A percentile compares a stretch with the other conserved stretches of the same genome.
Conservation (phyloP, 2,888 invertebrate species). For the Metalampra italica region DNA sequence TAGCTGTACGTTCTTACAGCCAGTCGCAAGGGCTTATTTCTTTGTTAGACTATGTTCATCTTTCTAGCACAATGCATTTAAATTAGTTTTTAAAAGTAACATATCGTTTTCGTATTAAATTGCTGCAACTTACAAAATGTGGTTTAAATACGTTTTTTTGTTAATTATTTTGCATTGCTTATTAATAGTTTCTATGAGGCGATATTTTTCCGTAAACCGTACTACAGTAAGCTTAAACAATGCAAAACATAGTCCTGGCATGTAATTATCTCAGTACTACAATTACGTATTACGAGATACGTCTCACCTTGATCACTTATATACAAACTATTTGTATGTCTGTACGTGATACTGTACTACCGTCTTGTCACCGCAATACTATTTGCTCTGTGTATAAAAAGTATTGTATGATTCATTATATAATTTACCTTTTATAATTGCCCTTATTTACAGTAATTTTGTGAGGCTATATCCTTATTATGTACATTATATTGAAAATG, state of each 20-base stretch:
- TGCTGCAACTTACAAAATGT: no score
- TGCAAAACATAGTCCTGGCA: constrained; percentile 38
- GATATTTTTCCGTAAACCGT: constrained; percentile 2
- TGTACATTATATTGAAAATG: background rate
- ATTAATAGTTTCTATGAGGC: background rate
- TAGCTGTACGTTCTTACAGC: no score
- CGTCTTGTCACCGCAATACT: constrained; percentile 42
- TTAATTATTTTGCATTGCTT: no score
- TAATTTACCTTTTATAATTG: constrained; percentile 18
- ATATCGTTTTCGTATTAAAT: no score
- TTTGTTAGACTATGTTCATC: no score
- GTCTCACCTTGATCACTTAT: constrained; percentile 60
- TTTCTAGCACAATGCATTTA: no score
- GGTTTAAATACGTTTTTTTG: no score
- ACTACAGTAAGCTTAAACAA: constrained; percentile 18
- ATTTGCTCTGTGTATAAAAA: constrained; percentile 25
- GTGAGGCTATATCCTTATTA: constrained; percentile 9
- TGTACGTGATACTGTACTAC: constrained; percentile 16
- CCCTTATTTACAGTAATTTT: constrained; percentile 15
- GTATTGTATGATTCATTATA: constrained; percentile 35
- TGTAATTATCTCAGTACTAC: constrained; percentile 55
- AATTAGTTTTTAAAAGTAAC: no score
- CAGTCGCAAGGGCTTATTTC: no score
- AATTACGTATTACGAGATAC: constrained; percentile 40
- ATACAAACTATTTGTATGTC: constrained; percentile 30